Conservation (phyloP, 2,888 invertebrate species). For the Caenorhabditis angaria region DNA sequence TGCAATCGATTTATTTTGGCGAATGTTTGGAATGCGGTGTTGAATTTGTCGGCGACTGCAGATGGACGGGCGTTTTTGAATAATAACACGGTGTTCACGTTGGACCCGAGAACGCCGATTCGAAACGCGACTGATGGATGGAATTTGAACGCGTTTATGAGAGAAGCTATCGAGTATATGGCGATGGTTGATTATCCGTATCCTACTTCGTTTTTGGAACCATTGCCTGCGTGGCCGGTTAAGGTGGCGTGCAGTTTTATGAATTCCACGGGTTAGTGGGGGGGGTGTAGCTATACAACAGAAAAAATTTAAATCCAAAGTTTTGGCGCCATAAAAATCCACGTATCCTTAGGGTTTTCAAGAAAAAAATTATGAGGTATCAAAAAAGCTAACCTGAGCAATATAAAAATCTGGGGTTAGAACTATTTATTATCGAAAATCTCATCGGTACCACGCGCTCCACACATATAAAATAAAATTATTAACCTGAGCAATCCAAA, state of each 20-base stretch:
- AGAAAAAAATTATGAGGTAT: no score
- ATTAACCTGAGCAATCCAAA: no score
- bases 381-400: no score
- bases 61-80: conserved; percentile 41
- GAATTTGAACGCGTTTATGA: conserved; percentile 30
- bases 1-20: conserved; percentile 79
- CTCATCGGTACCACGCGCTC: no score
- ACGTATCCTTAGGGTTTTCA: no score
- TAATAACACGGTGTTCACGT: conserved; percentile 50
- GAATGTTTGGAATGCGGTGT: conserved; percentile 82
- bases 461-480: no score
- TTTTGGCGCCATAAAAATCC: no score
- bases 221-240: conserved; percentile 86
- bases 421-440: no score
- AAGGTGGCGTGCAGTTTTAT: conserved; percentile 57
- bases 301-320: no score
- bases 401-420: no score
- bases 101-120: conserved; percentile 34
- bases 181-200: conserved; percentile 98
- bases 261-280: conserved; percentile 14
- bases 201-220: conserved; percentile 81
- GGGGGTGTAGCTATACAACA: no score
- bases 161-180: conserved; percentile 75
- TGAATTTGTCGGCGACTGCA: conserved; percentile 76
- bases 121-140: conserved; percentile 19